A percentile compares a stretch with the other conserved stretches of the same genome.
Evolutionary conservation across 2,113 vertebrate species (phyloP).

Genomic region (Equus quagga): DNA sequence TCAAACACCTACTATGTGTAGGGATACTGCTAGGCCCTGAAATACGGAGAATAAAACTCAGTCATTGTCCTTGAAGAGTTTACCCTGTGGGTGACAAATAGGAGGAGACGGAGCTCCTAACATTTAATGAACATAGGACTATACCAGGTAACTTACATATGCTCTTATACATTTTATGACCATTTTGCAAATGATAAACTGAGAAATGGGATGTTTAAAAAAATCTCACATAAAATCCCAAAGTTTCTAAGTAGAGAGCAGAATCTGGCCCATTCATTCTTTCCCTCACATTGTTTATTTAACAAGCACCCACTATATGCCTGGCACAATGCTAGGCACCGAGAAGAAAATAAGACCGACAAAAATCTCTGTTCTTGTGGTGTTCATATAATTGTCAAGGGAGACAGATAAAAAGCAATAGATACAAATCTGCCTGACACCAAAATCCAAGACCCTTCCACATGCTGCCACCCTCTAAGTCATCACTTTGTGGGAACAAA

Average conservation of each 20-base stretch:
- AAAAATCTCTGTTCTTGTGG: background rate
- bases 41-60: background rate
- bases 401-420: background rate
- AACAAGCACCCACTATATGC: background rate
- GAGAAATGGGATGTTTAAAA: background rate
- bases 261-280: background rate
- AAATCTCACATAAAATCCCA: background rate
- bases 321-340: background rate
- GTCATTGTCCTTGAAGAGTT: background rate
- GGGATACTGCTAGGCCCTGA: background rate
- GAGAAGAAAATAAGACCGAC: background rate
- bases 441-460: background rate
- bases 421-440: background rate
- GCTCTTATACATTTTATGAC: background rate
- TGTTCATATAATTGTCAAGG: background rate
- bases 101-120: background rate
- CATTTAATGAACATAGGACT: background rate
- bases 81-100: background rate
- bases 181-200: background rate
- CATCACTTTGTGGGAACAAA: background rate
- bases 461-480: background rate
- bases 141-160: background rate
- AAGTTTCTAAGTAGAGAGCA: background rate
- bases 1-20: background rate
- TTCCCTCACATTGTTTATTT: background rate